Evolutionary conservation across 35 echinoderm and acorn worm species (phyloP).

Genomic region (Ptychodera flava): DNA sequence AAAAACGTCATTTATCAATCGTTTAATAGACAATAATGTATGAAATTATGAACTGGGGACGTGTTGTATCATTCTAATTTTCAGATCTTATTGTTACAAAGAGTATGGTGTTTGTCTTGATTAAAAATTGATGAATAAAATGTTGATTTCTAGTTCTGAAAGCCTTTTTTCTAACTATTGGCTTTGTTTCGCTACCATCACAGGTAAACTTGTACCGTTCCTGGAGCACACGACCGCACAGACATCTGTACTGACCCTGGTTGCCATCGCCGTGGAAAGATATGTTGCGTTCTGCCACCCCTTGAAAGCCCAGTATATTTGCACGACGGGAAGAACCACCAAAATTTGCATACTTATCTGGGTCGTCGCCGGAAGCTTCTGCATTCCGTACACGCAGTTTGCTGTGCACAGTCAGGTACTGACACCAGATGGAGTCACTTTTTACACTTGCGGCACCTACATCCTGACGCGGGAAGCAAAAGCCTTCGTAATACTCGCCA

Average conservation of each 20-base stretch:
- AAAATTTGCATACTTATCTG: slow-evolving; percentile 65
- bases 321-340: slow-evolving; percentile 61
- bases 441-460: background rate
- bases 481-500: slow-evolving; percentile 42
- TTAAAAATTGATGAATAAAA: too few relatives aligned
- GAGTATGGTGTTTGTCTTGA: too few relatives aligned
- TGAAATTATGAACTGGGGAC: too few relatives aligned
- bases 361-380: slow-evolving; percentile 32
- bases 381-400: background rate
- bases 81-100: too few relatives aligned
- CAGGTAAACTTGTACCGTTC: slow-evolving; percentile 70
- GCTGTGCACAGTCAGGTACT: background rate
- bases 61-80: too few relatives aligned
- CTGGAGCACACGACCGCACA: slow-evolving; percentile 60
- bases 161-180: too few relatives aligned
- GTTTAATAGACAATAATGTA: too few relatives aligned
- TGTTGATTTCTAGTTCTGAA: too few relatives aligned
- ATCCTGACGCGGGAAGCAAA: background rate
- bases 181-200: too few relatives aligned
- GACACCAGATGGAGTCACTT: background rate
- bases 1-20: too few relatives aligned
- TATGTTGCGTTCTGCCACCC: slow-evolving; percentile 92
- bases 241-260: slow-evolving; percentile 69
- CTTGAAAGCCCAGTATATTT: slow-evolving; percentile 68
- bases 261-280: slow-evolving; percentile 73